These are phyloP conservation scores for Asbolus verrucosus DNA, from an alignment of 1,140 invertebrate genomes.

Conservation along the genomic window DNA sequence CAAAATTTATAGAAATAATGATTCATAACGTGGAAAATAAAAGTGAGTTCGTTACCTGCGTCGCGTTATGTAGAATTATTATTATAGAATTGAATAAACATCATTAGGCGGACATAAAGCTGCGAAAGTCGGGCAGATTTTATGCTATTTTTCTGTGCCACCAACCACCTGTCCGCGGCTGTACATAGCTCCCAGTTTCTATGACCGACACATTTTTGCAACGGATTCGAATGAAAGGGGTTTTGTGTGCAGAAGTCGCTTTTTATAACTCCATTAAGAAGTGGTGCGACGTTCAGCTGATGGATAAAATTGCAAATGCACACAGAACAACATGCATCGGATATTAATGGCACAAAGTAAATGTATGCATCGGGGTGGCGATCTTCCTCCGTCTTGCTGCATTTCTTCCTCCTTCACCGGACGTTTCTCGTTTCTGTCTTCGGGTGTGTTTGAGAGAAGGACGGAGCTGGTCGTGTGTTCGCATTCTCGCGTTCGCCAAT, in stretches of 20 bases:
- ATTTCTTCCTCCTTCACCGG: neutral
- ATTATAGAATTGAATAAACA: conserved; percentile 47
- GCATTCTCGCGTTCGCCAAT: conserved; percentile 8
- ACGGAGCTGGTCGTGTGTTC: no score
- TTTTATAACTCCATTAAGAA: neutral
- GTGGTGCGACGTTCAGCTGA: no score
- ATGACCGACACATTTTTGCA: neutral
- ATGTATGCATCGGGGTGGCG: conserved; percentile 2
- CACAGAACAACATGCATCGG: neutral
- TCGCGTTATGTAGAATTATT: conserved; percentile 39
- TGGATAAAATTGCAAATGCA: no score
- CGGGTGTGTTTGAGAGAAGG: no score
- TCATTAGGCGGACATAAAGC: conserved; percentile 28
- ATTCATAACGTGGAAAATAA: conserved; percentile 45
- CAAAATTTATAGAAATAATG: conserved; percentile 47
- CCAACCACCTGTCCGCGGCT: no score
- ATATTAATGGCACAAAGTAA: neutral
- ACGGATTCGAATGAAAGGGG: neutral
- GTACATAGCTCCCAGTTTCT: neutral
- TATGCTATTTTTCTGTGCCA: neutral
- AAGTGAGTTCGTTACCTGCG: conserved; percentile 37
- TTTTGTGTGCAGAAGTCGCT: neutral
- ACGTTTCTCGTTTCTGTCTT: neutral
- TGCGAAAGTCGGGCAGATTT: neutral
- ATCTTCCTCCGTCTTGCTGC: neutral